Evolutionary conservation across 2,797 vertebrate species (phyloP), one percentile per base, ranked within the genome.

Genomic region (Notoglanidium macrostoma): DNA sequence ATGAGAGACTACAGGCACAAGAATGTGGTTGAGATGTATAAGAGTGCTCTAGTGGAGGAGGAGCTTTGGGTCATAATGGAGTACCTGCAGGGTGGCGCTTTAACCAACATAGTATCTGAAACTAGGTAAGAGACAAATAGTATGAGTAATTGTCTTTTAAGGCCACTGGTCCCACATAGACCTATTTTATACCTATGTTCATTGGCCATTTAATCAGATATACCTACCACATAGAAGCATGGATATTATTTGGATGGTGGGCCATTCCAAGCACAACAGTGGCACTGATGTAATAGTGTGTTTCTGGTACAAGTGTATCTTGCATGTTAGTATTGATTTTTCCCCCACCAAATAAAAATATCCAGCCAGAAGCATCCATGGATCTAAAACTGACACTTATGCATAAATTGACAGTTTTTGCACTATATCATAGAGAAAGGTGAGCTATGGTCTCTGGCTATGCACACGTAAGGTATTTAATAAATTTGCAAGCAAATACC

Each of bases 41-140:
- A 96, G 92, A 97, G 97, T 90, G 96, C 97, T 10, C 93, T 97
- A 0, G 97, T 97, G 89, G 97, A 95, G 29, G 97, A 97, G 87
- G 97, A 97, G 89, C 95, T 97, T 21, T 97, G 97, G 97, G 97
- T 97, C 78, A 94, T 97, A 77, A 97, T 97, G 97, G 97, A 97
- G 91, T 97, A 97, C 91, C 95, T 97, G 90, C 96, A 97, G 91
- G 97, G 97, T 1, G 97, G 97, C 51, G 97, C 96, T 87, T 96
- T 97, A 88, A 97, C 97, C 0, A 96, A 97, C 92, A 96, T 97
- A 0, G 95, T 97, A 74, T 96, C 96, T 85, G 96, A 97, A 91
- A 96, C 96, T 93, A 97, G 97, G 97, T 97, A 92, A 0, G 91
- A 44, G 32, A 44, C 46, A 57, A 11, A 54, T 51, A 19, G 26